Percentiles rank a stretch among this genome's conserved stretches.
phyloP scores from a whole-genome alignment of 2,888 invertebrate species.

The Stratiomys singularior region DNA sequence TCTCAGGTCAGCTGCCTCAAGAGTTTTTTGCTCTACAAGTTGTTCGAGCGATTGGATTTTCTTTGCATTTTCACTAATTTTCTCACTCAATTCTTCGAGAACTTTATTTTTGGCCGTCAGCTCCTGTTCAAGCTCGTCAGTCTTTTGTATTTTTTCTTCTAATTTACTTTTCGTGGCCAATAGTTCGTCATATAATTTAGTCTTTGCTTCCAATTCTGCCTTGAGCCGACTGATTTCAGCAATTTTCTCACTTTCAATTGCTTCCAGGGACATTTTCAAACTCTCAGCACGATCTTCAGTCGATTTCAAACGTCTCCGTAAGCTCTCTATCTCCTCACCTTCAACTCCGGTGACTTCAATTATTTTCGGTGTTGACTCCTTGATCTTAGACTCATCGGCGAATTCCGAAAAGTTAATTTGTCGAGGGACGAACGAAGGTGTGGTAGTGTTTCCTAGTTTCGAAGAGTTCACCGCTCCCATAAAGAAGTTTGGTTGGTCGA shows the following conservation, averaged over 20 bases:
- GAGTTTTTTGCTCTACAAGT: constrained; percentile 57
- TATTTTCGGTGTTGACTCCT: constrained; percentile 61
- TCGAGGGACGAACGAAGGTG: constrained; percentile 57
- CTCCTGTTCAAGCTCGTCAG: constrained; percentile 53
- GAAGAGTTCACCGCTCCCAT: constrained; percentile 53
- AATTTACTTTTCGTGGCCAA: constrained; percentile 42
- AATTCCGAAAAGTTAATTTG: constrained; percentile 66
- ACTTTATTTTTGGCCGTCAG: constrained; percentile 53
- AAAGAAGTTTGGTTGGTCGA: constrained; percentile 64
- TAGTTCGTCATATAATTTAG: constrained; percentile 63
- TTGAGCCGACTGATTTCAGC: constrained; percentile 67
- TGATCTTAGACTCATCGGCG: constrained; percentile 63
- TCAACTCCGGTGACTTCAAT: constrained; percentile 58
- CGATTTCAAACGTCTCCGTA: constrained; percentile 68
- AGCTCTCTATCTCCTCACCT: constrained; percentile 68
- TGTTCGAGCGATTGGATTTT: constrained; percentile 55
- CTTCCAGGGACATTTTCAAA: constrained; percentile 50
- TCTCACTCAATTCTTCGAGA: constrained; percentile 52
- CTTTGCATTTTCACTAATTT: constrained; percentile 55
- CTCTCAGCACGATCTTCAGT: constrained; percentile 64
- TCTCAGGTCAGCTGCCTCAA: constrained; percentile 62
- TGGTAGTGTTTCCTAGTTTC: constrained; percentile 46
- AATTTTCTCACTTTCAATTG: constrained; percentile 60
- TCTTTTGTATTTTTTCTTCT: constrained; percentile 46
- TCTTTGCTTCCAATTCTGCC: constrained; percentile 67